These are phyloP conservation scores for Cynaeus angustus DNA, from an alignment of 2,888 invertebrate genomes.

Conservation along the genomic window DNA sequence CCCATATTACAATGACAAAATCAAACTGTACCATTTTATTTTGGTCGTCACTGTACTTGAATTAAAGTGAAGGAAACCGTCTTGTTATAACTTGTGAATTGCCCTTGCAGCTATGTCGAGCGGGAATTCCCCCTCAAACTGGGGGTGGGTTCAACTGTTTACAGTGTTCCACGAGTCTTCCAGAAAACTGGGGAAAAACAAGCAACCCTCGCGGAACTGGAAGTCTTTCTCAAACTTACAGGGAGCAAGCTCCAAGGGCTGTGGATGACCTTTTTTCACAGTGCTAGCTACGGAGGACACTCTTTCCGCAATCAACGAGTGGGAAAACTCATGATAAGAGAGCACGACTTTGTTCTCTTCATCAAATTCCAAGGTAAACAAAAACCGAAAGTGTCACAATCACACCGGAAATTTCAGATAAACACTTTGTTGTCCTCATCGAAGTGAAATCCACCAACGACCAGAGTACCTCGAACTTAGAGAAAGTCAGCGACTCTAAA, in stretches of 20 bases:
- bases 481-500: slow-evolving; percentile 65
- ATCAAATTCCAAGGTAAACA: slow-evolving; percentile 62
- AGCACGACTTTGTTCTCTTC: slow-evolving; percentile 68
- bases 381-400: neutral
- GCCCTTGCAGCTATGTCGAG: slow-evolving; percentile 65
- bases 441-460: slow-evolving; percentile 69
- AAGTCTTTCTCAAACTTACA: slow-evolving; percentile 61
- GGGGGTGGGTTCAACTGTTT: slow-evolving; percentile 54
- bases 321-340: slow-evolving; percentile 67
- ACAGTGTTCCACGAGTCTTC: slow-evolving; percentile 64
- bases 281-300: slow-evolving; percentile 65
- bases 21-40: no score
- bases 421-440: slow-evolving; percentile 58
- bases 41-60: no score
- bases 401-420: slow-evolving; percentile 54
- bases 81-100: no score
- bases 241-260: slow-evolving; percentile 53
- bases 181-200: slow-evolving; percentile 63
- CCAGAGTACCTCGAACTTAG: slow-evolving; percentile 57
- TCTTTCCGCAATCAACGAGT: slow-evolving; percentile 65
- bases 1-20: no score
- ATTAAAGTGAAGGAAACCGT: no score
- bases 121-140: slow-evolving; percentile 62
- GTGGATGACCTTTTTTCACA: slow-evolving; percentile 67
- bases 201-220: slow-evolving; percentile 64